Conservation (phyloP, 2,888 invertebrate genomes). For the Chrysolina oricalcia region DNA sequence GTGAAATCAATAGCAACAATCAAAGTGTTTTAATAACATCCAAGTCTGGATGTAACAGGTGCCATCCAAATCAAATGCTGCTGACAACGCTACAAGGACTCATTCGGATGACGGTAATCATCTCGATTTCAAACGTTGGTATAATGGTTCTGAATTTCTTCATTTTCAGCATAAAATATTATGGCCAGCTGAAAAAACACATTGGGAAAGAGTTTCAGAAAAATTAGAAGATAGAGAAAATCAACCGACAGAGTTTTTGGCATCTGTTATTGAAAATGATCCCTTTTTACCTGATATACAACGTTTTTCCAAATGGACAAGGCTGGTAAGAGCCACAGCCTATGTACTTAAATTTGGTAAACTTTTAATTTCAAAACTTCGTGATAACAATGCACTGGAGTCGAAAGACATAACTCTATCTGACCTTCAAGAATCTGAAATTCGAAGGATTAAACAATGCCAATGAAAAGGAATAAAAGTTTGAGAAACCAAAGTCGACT, state of each 20-base stretch:
- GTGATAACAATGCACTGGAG: neutral
- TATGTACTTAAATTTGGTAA: neutral
- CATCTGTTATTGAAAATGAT: neutral
- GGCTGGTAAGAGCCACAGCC: neutral
- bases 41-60: no score
- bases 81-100: constrained; percentile 1
- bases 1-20: no score
- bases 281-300: neutral
- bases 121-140: constrained; percentile 1
- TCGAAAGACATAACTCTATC: neutral
- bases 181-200: neutral
- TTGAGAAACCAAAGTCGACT: neutral
- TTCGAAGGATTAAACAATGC: neutral
- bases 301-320: neutral
- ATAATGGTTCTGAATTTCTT: neutral
- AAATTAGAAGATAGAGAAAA: neutral
- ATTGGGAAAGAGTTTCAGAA: neutral
- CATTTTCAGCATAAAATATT: neutral
- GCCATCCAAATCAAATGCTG: neutral
- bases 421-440: neutral
- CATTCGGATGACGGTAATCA: neutral
- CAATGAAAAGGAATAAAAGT: neutral
- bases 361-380: neutral
- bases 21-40: no score
- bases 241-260: neutral